Evolutionary conservation across 2,113 vertebrate genomes (phyloP), one percentile per base, ranked within the genome.

Genomic region (Procavia capensis): DNA sequence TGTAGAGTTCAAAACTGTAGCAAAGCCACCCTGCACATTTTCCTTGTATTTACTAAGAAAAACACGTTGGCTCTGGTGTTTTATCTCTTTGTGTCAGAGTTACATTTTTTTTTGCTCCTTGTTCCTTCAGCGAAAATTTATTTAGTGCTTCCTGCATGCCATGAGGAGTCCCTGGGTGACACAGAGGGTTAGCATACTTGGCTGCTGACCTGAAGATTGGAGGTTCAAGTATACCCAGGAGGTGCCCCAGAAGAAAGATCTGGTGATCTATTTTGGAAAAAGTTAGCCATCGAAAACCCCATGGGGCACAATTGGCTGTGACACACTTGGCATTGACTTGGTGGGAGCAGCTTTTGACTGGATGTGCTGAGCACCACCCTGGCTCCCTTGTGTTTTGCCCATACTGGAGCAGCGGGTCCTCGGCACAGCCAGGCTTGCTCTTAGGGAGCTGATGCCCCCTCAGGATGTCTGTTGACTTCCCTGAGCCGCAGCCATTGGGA

Each of bases 381-480:
- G 45, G 6, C 36, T 76, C 72, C 68, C 66, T 61, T 95, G 90
- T 68, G 27, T 91, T 90, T 88, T 86, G 78, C 78, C 89, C 95
- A 79, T 31, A 57, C 59, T n/a, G 89, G 13, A 29, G 47, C 41
- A 27, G 63, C 92, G 8, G 3, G 80, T 82, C 92, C 3, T 0
- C 25, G 61, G 91, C 95, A 95, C 93, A 96, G 96, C 91, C 97
- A 83, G 88, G 96, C 47, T 85, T 90, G 88, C 95, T 97, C 95
- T 96, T 91, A 29, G 61, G 96, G 95, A 95, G 95, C 91, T 76
- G 86, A 86, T 66, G 81, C 90, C 79, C 90, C 81, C 47, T 85
- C 39, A 79, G 86, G 76, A 96, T 94, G 90, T 96, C 91, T 96
- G 94, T 96, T 96, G 97, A 94, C 86, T 82, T 96, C 92, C 5